Conservation (phyloP, 2,888 invertebrate genomes). For the Itoplectis maculator region DNA sequence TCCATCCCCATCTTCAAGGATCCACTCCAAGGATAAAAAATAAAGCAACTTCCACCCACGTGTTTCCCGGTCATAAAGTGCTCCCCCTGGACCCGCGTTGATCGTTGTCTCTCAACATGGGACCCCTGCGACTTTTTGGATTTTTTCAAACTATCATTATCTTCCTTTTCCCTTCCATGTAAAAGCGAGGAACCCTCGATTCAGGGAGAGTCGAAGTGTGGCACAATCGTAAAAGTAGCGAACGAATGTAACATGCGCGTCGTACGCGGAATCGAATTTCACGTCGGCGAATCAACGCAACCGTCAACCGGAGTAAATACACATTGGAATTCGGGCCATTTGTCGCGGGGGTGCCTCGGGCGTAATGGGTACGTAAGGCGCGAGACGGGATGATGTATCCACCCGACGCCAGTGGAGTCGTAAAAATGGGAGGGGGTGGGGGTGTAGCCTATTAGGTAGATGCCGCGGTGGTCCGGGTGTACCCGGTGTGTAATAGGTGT, state of each 20-base stretch:
- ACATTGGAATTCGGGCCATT: slow-evolving; percentile 49
- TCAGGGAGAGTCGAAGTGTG: slow-evolving; percentile 6
- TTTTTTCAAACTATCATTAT: not conserved
- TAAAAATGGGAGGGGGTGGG: slow-evolving; percentile 52
- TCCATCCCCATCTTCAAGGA: not conserved
- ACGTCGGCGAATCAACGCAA: slow-evolving; percentile 52
- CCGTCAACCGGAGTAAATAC: slow-evolving; percentile 23
- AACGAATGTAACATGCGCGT: slow-evolving; percentile 5
- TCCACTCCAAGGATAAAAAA: not conserved
- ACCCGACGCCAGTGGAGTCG: slow-evolving; percentile 24
- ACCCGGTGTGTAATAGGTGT: slow-evolving; percentile 61
- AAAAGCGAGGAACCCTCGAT: slow-evolving; percentile 23
- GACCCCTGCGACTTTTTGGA: not conserved
- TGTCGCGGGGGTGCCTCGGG: slow-evolving; percentile 37
- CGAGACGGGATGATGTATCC: slow-evolving; percentile 28
- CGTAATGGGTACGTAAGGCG: slow-evolving; percentile 20
- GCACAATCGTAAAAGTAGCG: slow-evolving; percentile 21
- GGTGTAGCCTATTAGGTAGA: slow-evolving; percentile 54
- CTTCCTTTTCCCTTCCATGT: slow-evolving; percentile 2
- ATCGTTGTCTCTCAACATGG: not conserved
- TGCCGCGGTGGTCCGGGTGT: slow-evolving; percentile 29
- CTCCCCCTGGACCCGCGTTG: not conserved
- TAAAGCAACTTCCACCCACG: not conserved
- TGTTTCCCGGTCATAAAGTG: slow-evolving; percentile 7
- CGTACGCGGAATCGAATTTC: slow-evolving; percentile 28